Evolutionary conservation across 2,888 invertebrate species (phyloP), one percentile per base, ranked within the genome.

Genomic region (Atethmia centrago): DNA sequence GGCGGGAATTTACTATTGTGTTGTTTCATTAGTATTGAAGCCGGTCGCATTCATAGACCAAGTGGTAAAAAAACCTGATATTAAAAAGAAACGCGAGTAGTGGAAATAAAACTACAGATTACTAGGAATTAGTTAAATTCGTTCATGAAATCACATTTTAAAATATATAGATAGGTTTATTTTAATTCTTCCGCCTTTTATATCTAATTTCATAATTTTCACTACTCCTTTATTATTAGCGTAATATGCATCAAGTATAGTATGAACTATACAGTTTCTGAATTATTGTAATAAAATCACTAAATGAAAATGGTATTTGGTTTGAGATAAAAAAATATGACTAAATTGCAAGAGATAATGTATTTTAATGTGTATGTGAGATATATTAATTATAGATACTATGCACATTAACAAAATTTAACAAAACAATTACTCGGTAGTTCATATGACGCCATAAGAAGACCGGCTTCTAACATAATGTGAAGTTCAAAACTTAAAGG

Each of bases 381-480:
- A 8, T 63, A n/a, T 80, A 59, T 42, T 73, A 0, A 63, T 63
- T 40, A 28, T 28, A 21, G 14, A 62, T n/a, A n/a, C 14, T 42
- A 59, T 31, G 42, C 61, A 45, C 36, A 36, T 28, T 36, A 21
- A 42, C 4, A 25, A 36, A 65, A 75, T 31, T 45, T 40, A 59
- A 80, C 47, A 45, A 58, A 40, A 61, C 28, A 45, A 40, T n/a
- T 55, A 40, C 14, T 51, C 16, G 19, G n/a, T 82, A n/a, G 19
- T 56, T 67, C 31, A 47, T 61, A 47, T 9, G 21, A 53, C 45
- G 49, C 49, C 62, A 62, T 25, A 55, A 63, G 86, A 61, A 69
- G 86, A 88, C 87, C 86, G 85, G 86, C 85, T 88, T 86, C 87
- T 65, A 62, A 61, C 45, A 68, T 58, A 61, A 69, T 71, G 36